Evolutionary conservation across 2,797 vertebrate genomes (phyloP).

Genomic region (Novumbra hubbsi): DNA sequence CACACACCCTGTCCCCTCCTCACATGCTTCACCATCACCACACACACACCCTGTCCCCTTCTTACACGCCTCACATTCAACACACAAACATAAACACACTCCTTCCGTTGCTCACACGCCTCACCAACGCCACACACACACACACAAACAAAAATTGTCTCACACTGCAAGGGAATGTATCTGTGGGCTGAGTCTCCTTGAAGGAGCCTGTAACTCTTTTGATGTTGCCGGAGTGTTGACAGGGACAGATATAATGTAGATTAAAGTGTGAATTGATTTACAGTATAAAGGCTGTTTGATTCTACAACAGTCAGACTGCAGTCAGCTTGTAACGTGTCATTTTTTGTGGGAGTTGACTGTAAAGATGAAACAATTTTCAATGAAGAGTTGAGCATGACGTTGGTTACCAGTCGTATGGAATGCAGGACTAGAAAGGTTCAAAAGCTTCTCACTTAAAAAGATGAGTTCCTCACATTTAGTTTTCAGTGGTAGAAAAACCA

Average conservation of each 20-base stretch:
- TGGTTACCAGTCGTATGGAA: not conserved
- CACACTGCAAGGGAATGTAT: not conserved
- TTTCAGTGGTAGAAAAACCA: not conserved
- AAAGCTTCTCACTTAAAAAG: not conserved
- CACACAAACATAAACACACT: not conserved
- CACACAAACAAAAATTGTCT: not conserved
- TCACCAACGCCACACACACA: not conserved
- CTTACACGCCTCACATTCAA: not conserved
- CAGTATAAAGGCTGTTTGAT: not conserved
- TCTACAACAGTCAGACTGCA: not conserved
- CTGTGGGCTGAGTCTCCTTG: slow-evolving; percentile 1
- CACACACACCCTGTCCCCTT: not conserved
- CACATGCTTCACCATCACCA: no score
- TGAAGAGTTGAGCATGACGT: not conserved
- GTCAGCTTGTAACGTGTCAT: not conserved
- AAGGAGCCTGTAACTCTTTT: not conserved
- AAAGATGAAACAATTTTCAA: not conserved
- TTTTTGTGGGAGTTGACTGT: not conserved
- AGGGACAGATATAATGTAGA: not conserved
- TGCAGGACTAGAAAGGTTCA: not conserved
- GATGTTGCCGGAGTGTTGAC: not conserved
- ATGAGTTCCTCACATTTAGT: not conserved
- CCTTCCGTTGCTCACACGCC: no score
- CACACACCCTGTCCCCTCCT: no score
- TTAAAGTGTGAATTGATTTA: not conserved